Evolutionary conservation across 1,140 invertebrate species (phyloP).

Genomic region (Diuraphis noxia): DNA sequence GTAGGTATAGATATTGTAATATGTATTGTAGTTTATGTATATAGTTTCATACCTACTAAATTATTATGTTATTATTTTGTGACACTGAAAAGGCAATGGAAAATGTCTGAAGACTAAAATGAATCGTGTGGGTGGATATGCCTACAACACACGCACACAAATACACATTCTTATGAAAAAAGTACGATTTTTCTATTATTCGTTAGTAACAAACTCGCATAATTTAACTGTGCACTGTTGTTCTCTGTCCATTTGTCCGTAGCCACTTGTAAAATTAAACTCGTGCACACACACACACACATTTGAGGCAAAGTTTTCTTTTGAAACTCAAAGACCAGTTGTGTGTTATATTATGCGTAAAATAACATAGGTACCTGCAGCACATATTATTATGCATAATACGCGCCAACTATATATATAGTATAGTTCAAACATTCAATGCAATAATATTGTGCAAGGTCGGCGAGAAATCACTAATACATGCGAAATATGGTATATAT

Average conservation of each 20-base stretch:
- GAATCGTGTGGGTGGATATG: not conserved
- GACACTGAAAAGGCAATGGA: not conserved
- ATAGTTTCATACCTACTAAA: not conserved
- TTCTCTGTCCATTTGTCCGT: not conserved
- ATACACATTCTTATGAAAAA: not conserved
- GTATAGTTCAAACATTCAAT: not conserved
- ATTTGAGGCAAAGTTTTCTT: not conserved
- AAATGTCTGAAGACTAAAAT: not conserved
- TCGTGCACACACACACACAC: too few species aligned
- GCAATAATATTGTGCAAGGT: slow-evolving; percentile 6
- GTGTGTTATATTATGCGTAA: not conserved
- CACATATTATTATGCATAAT: not conserved
- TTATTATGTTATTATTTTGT: not conserved
- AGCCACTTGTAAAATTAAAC: not conserved
- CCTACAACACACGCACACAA: not conserved
- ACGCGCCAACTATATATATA: not conserved
- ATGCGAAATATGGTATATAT: not conserved
- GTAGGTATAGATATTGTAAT: too few species aligned
- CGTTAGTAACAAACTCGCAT: not conserved
- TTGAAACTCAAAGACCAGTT: not conserved
- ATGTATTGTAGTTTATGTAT: too few species aligned
- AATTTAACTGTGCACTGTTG: not conserved
- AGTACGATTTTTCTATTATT: not conserved
- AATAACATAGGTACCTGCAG: not conserved
- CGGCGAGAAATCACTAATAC: not conserved